Base-by-base conservation (phyloP, 2,888 invertebrate species). In the Drosophila neotestacea region DNA sequence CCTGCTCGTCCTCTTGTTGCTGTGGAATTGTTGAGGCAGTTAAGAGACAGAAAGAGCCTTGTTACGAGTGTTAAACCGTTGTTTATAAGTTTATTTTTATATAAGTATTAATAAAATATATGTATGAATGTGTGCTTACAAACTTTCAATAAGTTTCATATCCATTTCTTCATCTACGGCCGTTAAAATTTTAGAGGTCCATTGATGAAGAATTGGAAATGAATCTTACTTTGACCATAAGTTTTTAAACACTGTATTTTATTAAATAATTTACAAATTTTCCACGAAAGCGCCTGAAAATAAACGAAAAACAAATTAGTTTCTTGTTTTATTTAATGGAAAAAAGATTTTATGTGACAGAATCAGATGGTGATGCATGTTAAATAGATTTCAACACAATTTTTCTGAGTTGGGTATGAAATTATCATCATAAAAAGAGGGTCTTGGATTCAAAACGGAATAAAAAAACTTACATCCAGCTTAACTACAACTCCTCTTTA, bases 351-450 rank as follows among this genome's bases (percentile, higher is more conserved):
- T n/a, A 7, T 16, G 28, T 7, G 1, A 38, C 0, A 30, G 6
- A 55, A 34, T 63, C 55, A 63, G 63, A 63, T 64, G 63, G 63
- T 63, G 63, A 63, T 84, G 87, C 89, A 89, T 85, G 88, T 81
- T 55, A 59, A 73, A 65, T 22, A 68, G 56, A 74, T 69, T 81
- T 83, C 86, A 73, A 76, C 83, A 83, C 55, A 13, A 70, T 74
- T 58, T 32, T 5, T 88, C 80, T 73, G 82, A 22, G 7, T 62
- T 56, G 44, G 47, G 63, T 84, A 85, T 84, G 88, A 80, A 59
- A 32, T 47, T 79, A 47, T 88, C 87, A 81, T 86, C 85, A 16
- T 16, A 16, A 16, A 16, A 16, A 16, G 16, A 16, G 16, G 16
- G 16, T 1, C 16, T 16, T 16, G 16, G 10, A 16, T 13, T 22